Conservation (phyloP, 2,888 invertebrate species). For the Orthosia gracilis region DNA sequence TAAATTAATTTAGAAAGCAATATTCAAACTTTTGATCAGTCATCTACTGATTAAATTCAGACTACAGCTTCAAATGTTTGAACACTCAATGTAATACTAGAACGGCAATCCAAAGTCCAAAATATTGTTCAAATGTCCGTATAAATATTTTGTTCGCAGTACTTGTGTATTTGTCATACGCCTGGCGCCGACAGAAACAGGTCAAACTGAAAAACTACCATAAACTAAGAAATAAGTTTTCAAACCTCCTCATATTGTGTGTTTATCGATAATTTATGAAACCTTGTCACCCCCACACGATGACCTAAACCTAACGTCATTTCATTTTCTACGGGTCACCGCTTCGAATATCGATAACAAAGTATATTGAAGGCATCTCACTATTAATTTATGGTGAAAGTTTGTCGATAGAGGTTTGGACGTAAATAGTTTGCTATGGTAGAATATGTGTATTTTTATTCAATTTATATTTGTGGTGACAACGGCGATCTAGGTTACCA, state of each 20-base stretch:
- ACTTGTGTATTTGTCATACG: not conserved
- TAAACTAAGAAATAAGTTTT: not conserved
- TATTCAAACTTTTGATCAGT: no score
- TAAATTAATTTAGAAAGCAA: no score
- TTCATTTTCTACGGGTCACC: constrained; percentile 44
- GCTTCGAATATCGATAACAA: constrained; percentile 42
- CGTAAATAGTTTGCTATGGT: constrained; percentile 4
- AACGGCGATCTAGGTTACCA: not conserved
- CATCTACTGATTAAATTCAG: no score
- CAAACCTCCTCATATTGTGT: constrained; percentile 9
- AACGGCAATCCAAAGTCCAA: no score
- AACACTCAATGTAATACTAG: no score
- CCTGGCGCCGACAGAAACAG: not conserved
- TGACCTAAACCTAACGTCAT: constrained; percentile 37
- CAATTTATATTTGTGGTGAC: constrained; percentile 20
- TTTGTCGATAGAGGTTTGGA: constrained; percentile 10
- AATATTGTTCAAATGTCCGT: no score
- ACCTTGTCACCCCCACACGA: constrained; percentile 11
- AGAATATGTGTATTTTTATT: constrained; percentile 23
- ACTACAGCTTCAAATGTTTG: no score
- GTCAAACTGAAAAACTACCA: constrained; percentile 21
- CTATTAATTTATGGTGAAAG: constrained; percentile 48
- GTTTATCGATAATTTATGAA: constrained; percentile 50
- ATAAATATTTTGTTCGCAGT: not conserved
- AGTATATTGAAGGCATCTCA: constrained; percentile 26